Base-by-base conservation (phyloP, 2,888 invertebrate species). In the Punctoribates punctum region DNA sequence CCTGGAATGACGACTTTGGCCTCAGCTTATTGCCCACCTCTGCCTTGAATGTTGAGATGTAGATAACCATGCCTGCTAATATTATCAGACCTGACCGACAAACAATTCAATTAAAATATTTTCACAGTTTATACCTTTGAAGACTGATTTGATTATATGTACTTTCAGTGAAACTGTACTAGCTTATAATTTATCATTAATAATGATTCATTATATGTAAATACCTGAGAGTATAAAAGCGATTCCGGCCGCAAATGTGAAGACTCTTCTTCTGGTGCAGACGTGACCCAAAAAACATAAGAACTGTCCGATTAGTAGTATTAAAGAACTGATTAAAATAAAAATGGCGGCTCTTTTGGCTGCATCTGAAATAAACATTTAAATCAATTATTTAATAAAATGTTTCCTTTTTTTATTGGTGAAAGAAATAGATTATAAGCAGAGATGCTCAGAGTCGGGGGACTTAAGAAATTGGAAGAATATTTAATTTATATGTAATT, bases 41-140 rank as follows among this genome's bases (percentile, higher is more conserved):
- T 13, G 93, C 90, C 85, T 94, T 94, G 84, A 94, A 90, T 82
- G 93, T 90, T 76, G 94, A 93, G 86, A 94, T 93, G 88, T 94
- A 94, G 88, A 94, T 92, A 82, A 94, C 92, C 84, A 94, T 88
- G 73, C 93, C 94, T 81, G 92, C 91, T 81, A 94, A 88, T 91
- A 94, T 93, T 80, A 93, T 87, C 79, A 94, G 87, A 83, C 94
- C 94, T 94, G 86, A 74, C 87, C 87, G 70, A 42, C 42, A 46
- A 34, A n/a, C 13, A 42, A 20, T 17, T 34, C 8, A 20, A 27
- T 15, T 29, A 29, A 38, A 42, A 42, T 6, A 73, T 73, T 46
- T 9, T n/a, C n/a, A n/a, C n/a, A n/a, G n/a, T n/a, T n/a, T n/a
- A n/a, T n/a, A n/a, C n/a, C n/a, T n/a, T n/a, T n/a, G n/a, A n/a